Percentiles rank a stretch among this genome's conserved stretches.
Conservation (phyloP, 2,797 vertebrate genomes). For the Acrossocheilus wenchowensis region DNA sequence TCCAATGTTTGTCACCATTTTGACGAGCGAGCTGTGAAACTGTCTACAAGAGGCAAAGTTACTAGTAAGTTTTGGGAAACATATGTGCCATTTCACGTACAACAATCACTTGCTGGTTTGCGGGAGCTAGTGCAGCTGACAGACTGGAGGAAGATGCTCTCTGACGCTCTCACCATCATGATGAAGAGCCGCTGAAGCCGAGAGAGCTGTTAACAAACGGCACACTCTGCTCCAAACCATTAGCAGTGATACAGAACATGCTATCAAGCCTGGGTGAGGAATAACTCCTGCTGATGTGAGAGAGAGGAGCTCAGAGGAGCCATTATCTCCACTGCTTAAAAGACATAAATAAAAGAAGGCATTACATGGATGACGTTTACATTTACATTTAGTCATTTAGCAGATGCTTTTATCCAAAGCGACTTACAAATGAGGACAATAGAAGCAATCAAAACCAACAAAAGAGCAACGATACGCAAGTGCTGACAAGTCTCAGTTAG, state of each 20-base stretch:
- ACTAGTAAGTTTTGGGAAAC: slow-evolving; percentile 64
- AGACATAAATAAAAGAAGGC: background rate
- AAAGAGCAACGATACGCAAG: no score
- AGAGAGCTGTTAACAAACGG: slow-evolving; percentile 77
- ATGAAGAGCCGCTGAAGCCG: slow-evolving; percentile 68
- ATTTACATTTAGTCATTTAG: no score
- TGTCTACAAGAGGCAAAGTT: slow-evolving; percentile 27
- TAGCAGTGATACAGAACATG: slow-evolving; percentile 71
- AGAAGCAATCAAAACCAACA: no score
- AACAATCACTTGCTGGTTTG: slow-evolving; percentile 70
- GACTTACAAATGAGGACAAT: no score
- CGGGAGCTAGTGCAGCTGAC: slow-evolving; percentile 75
- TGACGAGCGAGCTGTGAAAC: slow-evolving; percentile 9
- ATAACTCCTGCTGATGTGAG: slow-evolving; percentile 56
- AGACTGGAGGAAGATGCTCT: slow-evolving; percentile 68
- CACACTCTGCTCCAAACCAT: slow-evolving; percentile 60
- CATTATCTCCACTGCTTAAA: background rate
- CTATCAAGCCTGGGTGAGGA: slow-evolving; percentile 68
- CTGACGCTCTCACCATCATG: slow-evolving; percentile 76
- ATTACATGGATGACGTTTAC: background rate
- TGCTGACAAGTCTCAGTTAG: no score
- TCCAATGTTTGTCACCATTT: slow-evolving; percentile 3
- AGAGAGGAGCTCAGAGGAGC: background rate
- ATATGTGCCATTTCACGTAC: slow-evolving; percentile 78
- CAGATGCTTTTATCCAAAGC: no score